Evolutionary conservation across 2,888 invertebrate genomes (phyloP).

Genomic region (Ichneumoninae sp.): DNA sequence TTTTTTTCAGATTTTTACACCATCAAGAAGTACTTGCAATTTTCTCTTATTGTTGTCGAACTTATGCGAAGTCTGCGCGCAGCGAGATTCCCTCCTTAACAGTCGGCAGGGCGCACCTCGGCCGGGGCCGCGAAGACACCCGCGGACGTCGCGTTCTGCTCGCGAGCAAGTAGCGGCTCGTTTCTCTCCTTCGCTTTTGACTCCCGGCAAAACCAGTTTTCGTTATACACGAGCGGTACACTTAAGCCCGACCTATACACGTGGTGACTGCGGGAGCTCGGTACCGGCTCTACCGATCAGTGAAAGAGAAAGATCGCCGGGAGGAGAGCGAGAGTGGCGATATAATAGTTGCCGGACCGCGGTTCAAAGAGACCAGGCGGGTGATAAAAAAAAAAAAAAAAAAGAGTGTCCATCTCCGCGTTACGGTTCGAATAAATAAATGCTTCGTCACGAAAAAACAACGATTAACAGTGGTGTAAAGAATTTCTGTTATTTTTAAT

Average conservation of each 20-base stretch:
- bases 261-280: constrained; percentile 40
- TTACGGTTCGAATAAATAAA: constrained; percentile 21
- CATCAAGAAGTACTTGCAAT: too few relatives aligned
- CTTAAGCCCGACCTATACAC: constrained; percentile 56
- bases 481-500: background rate
- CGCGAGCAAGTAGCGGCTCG: background rate
- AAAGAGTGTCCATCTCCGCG: constrained; percentile 11
- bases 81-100: too few relatives aligned
- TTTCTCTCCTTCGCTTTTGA: constrained; percentile 41
- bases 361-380: constrained; percentile 3
- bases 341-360: constrained; percentile 13
- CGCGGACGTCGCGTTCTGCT: background rate
- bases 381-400: background rate
- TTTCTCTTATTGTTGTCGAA: too few relatives aligned
- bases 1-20: too few relatives aligned
- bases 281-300: constrained; percentile 20
- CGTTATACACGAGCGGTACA: constrained; percentile 55
- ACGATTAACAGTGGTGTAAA: background rate
- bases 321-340: constrained; percentile 39
- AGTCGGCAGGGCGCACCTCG: constrained; percentile 23
- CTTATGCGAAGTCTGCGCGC: too few relatives aligned
- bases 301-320: constrained; percentile 31
- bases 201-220: constrained; percentile 59
- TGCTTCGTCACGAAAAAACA: background rate
- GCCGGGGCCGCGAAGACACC: background rate